Percentiles rank a stretch among this genome's conserved stretches.
These are phyloP conservation scores for Podocnemis expansa DNA, from an alignment of 2,113 vertebrate genomes.

Conservation along the genomic window DNA sequence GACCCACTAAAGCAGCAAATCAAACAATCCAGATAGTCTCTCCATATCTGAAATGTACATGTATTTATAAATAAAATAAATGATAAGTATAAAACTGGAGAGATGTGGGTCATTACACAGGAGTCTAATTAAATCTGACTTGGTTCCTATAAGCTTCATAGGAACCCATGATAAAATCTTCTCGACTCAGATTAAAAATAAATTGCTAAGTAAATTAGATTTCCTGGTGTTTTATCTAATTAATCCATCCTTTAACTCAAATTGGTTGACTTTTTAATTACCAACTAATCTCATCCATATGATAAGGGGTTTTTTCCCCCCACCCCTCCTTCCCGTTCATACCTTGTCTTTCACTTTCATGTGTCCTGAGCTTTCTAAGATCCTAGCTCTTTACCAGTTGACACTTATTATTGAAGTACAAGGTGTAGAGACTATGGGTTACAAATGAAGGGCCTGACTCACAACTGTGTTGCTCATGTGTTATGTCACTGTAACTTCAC, in stretches of 20 bases:
- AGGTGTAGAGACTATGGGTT: not conserved
- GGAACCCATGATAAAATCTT: constrained; percentile 57
- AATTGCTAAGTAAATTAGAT: constrained; percentile 72
- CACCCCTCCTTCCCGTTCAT: not conserved
- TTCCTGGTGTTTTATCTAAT: constrained; percentile 68
- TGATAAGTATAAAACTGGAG: constrained; percentile 43
- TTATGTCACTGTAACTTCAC: not conserved
- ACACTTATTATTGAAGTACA: not conserved
- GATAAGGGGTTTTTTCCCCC: not conserved
- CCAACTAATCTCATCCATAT: constrained; percentile 46
- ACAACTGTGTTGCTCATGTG: not conserved
- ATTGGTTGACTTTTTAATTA: constrained; percentile 68
- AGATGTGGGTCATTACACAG: constrained; percentile 41
- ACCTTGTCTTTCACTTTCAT: not conserved
- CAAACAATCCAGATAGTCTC: not conserved
- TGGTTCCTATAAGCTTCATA: constrained; percentile 15
- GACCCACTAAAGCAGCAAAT: not conserved
- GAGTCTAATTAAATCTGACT: constrained; percentile 64
- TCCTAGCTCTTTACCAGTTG: not conserved
- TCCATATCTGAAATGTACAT: not conserved
- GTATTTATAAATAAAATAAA: constrained; percentile 53
- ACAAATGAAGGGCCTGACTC: not conserved
- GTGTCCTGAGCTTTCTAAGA: not conserved
- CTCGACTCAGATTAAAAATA: constrained; percentile 61
- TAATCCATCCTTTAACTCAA: constrained; percentile 58